These are phyloP conservation scores for Prenolepis imparis DNA, from an alignment of 2,888 invertebrate genomes.

Conservation along the genomic window DNA sequence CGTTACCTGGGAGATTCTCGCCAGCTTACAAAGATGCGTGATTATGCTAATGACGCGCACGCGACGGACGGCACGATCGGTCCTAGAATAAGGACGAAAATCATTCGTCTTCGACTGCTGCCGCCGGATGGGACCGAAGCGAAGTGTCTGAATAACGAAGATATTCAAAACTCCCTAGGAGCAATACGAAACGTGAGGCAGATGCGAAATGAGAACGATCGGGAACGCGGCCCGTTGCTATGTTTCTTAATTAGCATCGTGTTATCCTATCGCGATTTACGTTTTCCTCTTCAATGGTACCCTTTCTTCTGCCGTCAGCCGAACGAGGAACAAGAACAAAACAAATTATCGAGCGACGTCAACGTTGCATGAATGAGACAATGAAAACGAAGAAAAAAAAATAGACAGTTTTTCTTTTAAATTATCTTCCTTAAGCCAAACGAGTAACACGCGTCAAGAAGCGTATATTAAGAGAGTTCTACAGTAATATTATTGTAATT, in stretches of 20 bases:
- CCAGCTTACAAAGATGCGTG: conserved; percentile 69
- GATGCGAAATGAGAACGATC: conserved; percentile 43
- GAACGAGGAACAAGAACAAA: not conserved
- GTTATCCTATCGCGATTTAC: conserved; percentile 48
- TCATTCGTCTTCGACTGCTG: conserved; percentile 53
- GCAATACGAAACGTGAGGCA: conserved; percentile 52
- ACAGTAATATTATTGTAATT: not conserved
- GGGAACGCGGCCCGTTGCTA: conserved; percentile 30
- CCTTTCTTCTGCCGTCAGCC: not conserved
- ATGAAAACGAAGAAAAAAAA: not conserved
- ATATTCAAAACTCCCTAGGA: conserved; percentile 48
- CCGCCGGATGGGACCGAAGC: conserved; percentile 27
- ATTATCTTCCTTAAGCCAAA: not conserved
- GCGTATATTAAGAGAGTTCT: not conserved
- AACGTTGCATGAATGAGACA: not conserved
- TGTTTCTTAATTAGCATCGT: conserved; percentile 51
- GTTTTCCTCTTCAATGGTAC: not conserved
- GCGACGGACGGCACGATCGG: conserved; percentile 3
- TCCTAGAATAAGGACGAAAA: conserved; percentile 42
- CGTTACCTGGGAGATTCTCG: conserved; percentile 65
- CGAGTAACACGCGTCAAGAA: not conserved
- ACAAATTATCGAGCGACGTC: conserved; percentile 16
- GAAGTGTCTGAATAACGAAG: conserved; percentile 52
- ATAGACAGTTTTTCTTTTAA: not conserved
- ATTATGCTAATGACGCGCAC: conserved; percentile 69